Evolutionary conservation across 2,888 invertebrate species (phyloP), one percentile per base, ranked within the genome.

Genomic region (Zelleria hepariella): DNA sequence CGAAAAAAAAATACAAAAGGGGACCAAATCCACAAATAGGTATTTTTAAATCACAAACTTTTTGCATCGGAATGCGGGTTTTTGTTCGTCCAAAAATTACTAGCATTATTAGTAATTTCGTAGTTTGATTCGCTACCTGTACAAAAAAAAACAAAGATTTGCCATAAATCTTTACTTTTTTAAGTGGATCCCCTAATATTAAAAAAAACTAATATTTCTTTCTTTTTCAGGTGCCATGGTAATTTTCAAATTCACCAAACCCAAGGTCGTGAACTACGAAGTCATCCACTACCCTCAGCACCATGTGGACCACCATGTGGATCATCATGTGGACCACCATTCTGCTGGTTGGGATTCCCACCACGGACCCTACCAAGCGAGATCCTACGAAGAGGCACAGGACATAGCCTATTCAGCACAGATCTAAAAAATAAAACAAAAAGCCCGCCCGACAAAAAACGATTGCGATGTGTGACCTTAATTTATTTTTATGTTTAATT

Each of bases 241-340:
- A 58, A 94, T 96, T 77, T 96, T 96, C 89, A 95, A 95, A 83
- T 91, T 96, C 75, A 94, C 95, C 67, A 95, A 95, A 74, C 96
- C 96, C 60, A 96, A 96, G 86, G 93, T 94, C 69, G 93, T 95
- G 65, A 95, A 95, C 82, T 96, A 96, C 74, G 96, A 96, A 87
- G 95, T 96, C 57, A 93, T 95, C 66, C 95, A 96, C 79, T 95
- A 94, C 74, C 94, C 94, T 32, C 93, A 92, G 69, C 92, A 92
- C 67, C 90, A 91, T 63, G 94, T 94, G 59, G 94, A 94, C 63
- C 92, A 92, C 61, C 92, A 92, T 20, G 90, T 92, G 1, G 92
- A 92, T 68, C 92, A 92, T 64, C 88, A 86, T 62, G 80, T 84
- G 64, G 32, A 42, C 32, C 32, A 42, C 32, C 88, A 86, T 62